Evolutionary conservation across 2,797 vertebrate species (phyloP), one percentile per base, ranked within the genome.

Genomic region (Margarornis squamiger): DNA sequence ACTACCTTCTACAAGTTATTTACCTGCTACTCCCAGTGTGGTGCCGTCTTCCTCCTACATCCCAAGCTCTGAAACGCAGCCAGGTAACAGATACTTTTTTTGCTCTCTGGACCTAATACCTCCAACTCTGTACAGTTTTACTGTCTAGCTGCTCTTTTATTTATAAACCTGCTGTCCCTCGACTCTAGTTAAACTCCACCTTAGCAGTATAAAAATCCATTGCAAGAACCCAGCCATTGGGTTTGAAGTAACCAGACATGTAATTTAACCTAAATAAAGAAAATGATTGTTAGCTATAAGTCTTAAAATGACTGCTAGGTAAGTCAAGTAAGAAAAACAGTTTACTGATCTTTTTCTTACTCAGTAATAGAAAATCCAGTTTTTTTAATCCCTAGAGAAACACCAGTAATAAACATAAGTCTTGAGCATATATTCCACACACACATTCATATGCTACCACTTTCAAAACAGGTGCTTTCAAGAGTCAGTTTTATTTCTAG

Each of bases 11-110:
- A 99, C 99, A 14, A 99, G 99, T 95, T 99, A 99, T 78, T 96
- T 99, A 85, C 99, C 99, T 5, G 99, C 99, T 68, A 99, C 99
- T 0, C 99, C 99, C 93, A 99, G 99, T 48, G 99, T 99, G 98
- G 99, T 99, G 85, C 99, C 99, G 0, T 99, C 99, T 12, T 99
- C 99, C 21, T 99, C 99, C 2, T 99, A 99, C 73, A 98, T 98
- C 97, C 99, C 99, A 95, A 99, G 98, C 97, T 99, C 99, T 5
- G 99, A 99, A 97, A 97, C 98, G 3, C 98, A 99, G 80, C 98
- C 99, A 97, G 99, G 99, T 99, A 78, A 98, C 98, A 82, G 29
- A 45, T 6, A 2, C 8, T 29, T 48, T 39, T 45, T 52, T 49
- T 68, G 38, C 34, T 81, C n/a, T 71, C 57, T 59, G 19, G 23